Evolutionary conservation across 2,797 vertebrate genomes (phyloP).

Genomic region (Rhadinocentrus ornatus): DNA sequence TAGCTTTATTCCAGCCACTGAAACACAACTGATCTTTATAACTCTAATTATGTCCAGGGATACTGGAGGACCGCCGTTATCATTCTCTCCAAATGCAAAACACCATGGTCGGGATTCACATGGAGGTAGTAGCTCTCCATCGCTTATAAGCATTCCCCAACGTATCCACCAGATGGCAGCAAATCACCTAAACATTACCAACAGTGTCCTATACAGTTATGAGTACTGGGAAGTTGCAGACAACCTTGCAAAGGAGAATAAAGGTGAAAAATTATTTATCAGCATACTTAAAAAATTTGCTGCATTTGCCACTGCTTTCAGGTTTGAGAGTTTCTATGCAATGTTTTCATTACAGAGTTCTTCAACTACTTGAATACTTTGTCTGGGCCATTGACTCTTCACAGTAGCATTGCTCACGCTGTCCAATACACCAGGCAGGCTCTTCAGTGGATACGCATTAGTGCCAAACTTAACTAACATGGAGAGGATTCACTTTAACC

Average conservation of each 20-base stretch:
- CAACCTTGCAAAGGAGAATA: conserved; percentile 95
- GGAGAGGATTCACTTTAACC: conserved; percentile 33
- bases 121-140: conserved; percentile 81
- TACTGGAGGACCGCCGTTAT: conserved; percentile 84
- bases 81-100: conserved; percentile 87
- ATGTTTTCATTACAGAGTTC: conserved; percentile 86
- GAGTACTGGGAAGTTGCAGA: conserved; percentile 99
- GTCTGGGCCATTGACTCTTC: conserved; percentile 95
- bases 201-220: conserved; percentile 97
- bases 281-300: neutral
- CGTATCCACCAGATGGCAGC: conserved; percentile 99
- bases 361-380: conserved; percentile 97
- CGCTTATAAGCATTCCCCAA: conserved; percentile 95
- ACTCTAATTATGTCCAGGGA: conserved; percentile 77
- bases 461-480: conserved; percentile 87
- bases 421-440: conserved; percentile 98
- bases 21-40: conserved; percentile 1
- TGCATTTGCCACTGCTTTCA: neutral
- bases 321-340: conserved; percentile 10
- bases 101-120: conserved; percentile 86
- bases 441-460: conserved; percentile 96
- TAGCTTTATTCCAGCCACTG: neutral
- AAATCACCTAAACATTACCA: conserved; percentile 98
- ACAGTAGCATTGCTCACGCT: conserved; percentile 95
- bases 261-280: conserved; percentile 80